phyloP scores from a whole-genome alignment of 1,140 invertebrate species.

The Armadillidium nasatum region DNA sequence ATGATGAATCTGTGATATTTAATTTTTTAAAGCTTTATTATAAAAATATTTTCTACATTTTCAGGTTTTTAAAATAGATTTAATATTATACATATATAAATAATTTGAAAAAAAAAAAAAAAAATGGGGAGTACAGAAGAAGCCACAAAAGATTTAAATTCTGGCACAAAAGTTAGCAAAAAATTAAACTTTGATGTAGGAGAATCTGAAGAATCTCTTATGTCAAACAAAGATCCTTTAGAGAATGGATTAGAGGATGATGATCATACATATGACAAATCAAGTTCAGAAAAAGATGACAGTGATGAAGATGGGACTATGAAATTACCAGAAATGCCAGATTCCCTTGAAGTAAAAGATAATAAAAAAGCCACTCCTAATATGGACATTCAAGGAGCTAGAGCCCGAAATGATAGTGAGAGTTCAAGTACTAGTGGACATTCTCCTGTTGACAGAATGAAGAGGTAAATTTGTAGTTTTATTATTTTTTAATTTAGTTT shows the following conservation, averaged over 20 bases:
- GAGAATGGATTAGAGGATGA: constrained; percentile 10
- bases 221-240: neutral
- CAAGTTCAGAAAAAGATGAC: constrained; percentile 8
- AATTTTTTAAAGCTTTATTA: too few species aligned
- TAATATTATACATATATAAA: too few species aligned
- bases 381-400: neutral
- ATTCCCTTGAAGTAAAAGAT: neutral
- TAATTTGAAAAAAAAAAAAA: neutral
- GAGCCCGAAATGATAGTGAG: neutral
- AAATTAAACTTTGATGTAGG: neutral
- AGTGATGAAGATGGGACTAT: constrained; percentile 4
- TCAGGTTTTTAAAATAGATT: too few species aligned
- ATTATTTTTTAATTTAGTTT: too few species aligned
- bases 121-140: neutral
- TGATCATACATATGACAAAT: neutral
- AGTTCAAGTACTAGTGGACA: neutral
- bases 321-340: neutral
- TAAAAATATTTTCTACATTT: too few species aligned
- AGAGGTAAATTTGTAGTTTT: neutral
- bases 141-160: neutral
- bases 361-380: neutral
- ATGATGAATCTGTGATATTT: too few species aligned
- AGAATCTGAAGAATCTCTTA: neutral
- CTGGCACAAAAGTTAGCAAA: neutral
- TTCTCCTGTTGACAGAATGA: neutral